These are phyloP conservation scores for Hoplodrina ambigua DNA, from an alignment of 2,888 invertebrate species.

Conservation along the genomic window DNA sequence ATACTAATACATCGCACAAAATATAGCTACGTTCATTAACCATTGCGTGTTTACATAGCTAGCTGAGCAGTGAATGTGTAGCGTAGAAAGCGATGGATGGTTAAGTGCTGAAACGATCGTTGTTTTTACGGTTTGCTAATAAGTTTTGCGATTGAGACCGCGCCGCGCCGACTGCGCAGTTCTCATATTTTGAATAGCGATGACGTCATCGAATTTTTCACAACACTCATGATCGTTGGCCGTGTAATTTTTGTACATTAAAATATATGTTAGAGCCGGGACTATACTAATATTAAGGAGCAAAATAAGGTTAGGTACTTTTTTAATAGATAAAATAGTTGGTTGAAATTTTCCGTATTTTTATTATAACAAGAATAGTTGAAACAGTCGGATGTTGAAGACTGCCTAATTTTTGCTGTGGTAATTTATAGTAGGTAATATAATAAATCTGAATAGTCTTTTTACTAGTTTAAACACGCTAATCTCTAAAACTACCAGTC, in stretches of 20 bases:
- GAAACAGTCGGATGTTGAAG: not conserved
- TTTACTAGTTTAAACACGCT: too few species aligned
- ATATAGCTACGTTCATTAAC: constrained; percentile 8
- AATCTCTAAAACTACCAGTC: too few species aligned
- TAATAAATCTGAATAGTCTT: too few species aligned
- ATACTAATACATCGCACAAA: not conserved
- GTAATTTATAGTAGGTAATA: too few species aligned
- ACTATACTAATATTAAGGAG: not conserved
- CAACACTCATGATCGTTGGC: not conserved
- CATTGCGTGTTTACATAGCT: constrained; percentile 35
- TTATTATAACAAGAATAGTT: not conserved
- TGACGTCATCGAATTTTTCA: constrained; percentile 55
- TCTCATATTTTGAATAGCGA: constrained; percentile 46
- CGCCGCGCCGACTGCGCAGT: constrained; percentile 60
- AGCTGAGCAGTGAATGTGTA: not conserved
- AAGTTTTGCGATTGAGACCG: constrained; percentile 18
- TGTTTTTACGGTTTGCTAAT: constrained; percentile 21
- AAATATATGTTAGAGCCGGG: not conserved
- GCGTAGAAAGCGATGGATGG: constrained; percentile 14
- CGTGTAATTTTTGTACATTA: constrained; percentile 10
- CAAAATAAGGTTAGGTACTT: too few species aligned
- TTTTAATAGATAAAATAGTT: not conserved
- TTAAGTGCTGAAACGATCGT: constrained; percentile 2
- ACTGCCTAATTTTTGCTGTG: too few species aligned
- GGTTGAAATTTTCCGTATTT: not conserved